Base-by-base conservation (phyloP, 2,888 invertebrate species). In the Bruchidius siliquastri region DNA sequence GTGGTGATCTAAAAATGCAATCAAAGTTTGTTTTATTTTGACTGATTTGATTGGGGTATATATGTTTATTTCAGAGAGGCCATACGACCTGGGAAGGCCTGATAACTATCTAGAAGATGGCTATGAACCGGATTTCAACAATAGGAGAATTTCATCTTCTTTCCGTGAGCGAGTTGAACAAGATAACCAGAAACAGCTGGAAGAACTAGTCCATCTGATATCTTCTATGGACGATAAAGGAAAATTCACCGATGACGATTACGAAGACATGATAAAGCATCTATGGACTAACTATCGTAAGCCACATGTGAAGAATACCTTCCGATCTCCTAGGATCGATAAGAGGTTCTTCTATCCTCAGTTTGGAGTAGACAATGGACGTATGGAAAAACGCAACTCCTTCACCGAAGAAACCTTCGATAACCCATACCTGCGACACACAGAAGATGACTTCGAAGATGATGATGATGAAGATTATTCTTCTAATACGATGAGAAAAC, bases 121-220 rank as follows among this genome's bases (percentile, higher is more conserved):
- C 30, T 79, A 79, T 69, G 80, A 79, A 49, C 70, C 72, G 2
- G 76, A 78, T 10, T 71, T 76, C 20, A 74, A 71, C 68, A 74
- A 72, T 67, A 88, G 88, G 76, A 86, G 87, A 76, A 85, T 88
- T 73, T 87, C 88, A 22, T 89, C 90, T 71, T 83, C 88, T 0
- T 91, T 90, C 77, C 88, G 90, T 77, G 91, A 91, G 78, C 81
- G 86, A 26, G 79, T 89, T 85, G 88, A 88, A 21, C 89, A 89
- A 80, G 89, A 90, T 80, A 89, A 88, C 78, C 88, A 86, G 75
- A 83, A 80, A 73, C 77, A 77, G 68, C 75, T 84, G 74, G 80
- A 84, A 76, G 83, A 85, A 74, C 74, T 86, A 71, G 83, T 83
- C 22, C 83, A 85, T 72, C 78, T 84, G 21, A 77, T 85, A 67